These are phyloP conservation scores for Keiferia lycopersicella DNA, from an alignment of 2,888 invertebrate genomes.

Conservation along the genomic window DNA sequence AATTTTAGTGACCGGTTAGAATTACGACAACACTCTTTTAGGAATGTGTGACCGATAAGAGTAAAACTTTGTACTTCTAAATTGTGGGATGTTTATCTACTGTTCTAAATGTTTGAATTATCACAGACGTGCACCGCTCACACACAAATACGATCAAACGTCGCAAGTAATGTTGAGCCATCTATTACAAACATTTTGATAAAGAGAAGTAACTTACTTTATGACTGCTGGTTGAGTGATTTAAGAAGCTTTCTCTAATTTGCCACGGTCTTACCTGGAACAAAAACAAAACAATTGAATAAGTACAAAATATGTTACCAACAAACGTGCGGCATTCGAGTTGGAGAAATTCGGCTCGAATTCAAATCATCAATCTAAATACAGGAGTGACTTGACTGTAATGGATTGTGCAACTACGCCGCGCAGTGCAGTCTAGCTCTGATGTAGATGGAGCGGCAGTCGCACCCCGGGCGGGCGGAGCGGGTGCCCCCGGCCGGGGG, in stretches of 20 bases:
- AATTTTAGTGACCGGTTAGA: constrained; percentile 31
- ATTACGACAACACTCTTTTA: not conserved
- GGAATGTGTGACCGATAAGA: not conserved
- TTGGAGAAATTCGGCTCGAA: constrained; percentile 6
- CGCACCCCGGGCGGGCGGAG: not conserved
- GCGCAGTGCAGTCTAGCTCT: not conserved
- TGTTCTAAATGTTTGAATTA: too few species aligned
- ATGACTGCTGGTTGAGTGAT: not conserved
- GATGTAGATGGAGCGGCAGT: not conserved
- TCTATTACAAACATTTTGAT: too few species aligned
- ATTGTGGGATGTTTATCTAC: too few species aligned
- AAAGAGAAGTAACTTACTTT: not conserved
- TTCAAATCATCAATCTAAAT: constrained; percentile 16
- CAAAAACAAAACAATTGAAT: not conserved
- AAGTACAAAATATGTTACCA: not conserved
- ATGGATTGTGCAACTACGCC: constrained; percentile 4
- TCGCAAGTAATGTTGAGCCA: too few species aligned
- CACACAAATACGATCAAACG: too few species aligned
- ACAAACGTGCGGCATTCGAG: not conserved
- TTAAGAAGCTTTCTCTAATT: not conserved
- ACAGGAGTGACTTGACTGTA: constrained; percentile 9
- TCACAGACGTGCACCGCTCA: too few species aligned
- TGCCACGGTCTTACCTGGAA: not conserved
- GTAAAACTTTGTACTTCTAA: not conserved
- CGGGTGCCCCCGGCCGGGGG: not conserved